A percentile compares a stretch with the other conserved stretches of the same genome.
These are phyloP conservation scores for Passer domesticus DNA, from an alignment of 2,113 vertebrate genomes.

Conservation along the genomic window DNA sequence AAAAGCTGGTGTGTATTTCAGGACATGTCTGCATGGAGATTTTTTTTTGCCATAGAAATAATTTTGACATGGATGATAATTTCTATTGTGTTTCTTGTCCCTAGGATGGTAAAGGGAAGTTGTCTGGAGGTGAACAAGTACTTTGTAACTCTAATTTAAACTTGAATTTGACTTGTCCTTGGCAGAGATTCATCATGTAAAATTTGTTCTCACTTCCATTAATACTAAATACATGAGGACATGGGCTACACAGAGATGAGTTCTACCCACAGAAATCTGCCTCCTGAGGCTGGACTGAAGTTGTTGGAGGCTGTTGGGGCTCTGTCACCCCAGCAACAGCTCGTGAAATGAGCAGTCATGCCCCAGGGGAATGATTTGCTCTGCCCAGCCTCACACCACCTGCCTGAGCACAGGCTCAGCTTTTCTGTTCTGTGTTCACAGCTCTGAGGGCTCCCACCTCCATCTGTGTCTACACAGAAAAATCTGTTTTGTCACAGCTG, in stretches of 20 bases:
- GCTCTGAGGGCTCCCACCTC: not conserved
- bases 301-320: no score
- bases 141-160: not conserved
- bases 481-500: not conserved
- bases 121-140: not conserved
- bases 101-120: not conserved
- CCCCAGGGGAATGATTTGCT: not conserved
- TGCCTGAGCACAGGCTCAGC: not conserved
- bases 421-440: not conserved
- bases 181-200: not conserved
- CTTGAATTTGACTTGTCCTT: not conserved
- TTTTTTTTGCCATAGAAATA: not conserved
- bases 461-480: not conserved
- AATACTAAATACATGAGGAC: accelerated
- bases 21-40: not conserved
- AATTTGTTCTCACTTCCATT: not conserved
- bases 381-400: not conserved
- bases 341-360: not conserved
- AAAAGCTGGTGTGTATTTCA: not conserved
- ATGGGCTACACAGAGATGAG: not conserved
- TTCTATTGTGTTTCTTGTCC: not conserved
- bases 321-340: not conserved
- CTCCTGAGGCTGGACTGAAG: not conserved
- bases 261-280: not conserved
- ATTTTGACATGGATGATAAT: not conserved